These are phyloP conservation scores for Oncorhynchus mykiss DNA, from an alignment of 2,113 vertebrate genomes.

Conservation along the genomic window DNA sequence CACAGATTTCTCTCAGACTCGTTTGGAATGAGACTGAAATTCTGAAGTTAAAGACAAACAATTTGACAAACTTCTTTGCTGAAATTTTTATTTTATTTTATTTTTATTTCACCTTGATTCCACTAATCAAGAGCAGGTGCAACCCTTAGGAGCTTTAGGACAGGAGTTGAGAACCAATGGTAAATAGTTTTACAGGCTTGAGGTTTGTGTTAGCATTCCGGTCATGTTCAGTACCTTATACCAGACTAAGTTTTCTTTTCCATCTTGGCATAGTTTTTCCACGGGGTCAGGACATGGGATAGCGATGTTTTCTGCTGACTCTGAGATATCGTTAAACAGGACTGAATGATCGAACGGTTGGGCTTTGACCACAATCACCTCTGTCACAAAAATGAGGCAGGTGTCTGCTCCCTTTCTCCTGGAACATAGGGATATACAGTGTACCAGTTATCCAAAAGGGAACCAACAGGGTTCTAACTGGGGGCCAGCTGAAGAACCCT, in stretches of 20 bases:
- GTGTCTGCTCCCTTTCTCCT: background rate
- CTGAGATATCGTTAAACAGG: background rate
- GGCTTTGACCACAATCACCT: background rate
- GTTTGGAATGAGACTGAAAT: background rate
- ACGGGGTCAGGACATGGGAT: background rate
- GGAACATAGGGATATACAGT: background rate
- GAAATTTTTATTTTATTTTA: too few relatives aligned
- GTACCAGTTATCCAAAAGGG: background rate
- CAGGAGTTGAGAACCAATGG: too few relatives aligned
- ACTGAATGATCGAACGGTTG: background rate
- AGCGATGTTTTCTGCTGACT: background rate
- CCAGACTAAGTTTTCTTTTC: background rate
- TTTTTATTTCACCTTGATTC: too few relatives aligned
- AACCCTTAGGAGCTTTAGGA: too few relatives aligned
- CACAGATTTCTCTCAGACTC: background rate
- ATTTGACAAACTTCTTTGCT: too few relatives aligned
- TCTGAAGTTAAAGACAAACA: background rate
- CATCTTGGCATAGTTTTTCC: background rate
- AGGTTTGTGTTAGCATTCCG: too few relatives aligned
- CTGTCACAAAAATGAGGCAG: background rate
- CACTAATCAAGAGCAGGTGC: too few relatives aligned
- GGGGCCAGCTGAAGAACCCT: rapidly evolving
- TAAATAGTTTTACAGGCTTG: too few relatives aligned
- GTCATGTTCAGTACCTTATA: too few relatives aligned
- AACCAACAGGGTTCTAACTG: background rate